Evolutionary conservation across 2,888 invertebrate genomes (phyloP), one percentile per base, ranked within the genome.

Genomic region (Eupithecia subfuscata): DNA sequence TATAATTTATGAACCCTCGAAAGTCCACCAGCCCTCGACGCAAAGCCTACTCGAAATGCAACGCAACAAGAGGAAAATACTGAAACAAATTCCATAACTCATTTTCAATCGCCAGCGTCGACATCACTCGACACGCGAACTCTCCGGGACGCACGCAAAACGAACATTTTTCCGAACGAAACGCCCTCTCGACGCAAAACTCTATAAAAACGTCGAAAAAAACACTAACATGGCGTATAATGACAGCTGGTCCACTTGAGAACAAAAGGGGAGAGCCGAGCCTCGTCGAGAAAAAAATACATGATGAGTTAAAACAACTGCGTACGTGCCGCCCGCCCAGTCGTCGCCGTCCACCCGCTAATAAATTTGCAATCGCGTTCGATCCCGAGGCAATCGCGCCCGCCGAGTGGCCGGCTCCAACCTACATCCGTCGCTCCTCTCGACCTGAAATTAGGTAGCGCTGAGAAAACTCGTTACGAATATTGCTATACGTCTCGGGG

Each of bases 211-310:
- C 92, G 90, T 91, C 93, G 90, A 95, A 94, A 94, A 93, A 94
- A 93, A 95, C 94, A 92, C 94, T 94, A 94, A 94, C 95, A 95
- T 95, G 92, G 95, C 95, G 95, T 93, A 95, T 95, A 95, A 95
- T 95, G 95, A 95, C 95, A 95, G 95, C 95, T 95, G 95, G 95
- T 94, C 95, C 95, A 95, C 95, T 95, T 95, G 95, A 95, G 94
- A 95, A 95, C 95, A 95, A 95, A 94, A 92, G 95, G 92, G 94
- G 95, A 92, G 92, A 93, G 93, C 90, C 84, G 91, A 91, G 93
- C 86, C 92, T 91, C 93, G 93, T 89, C 89, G 94, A 93, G 94
- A 91, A 94, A 95, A 93, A 94, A 95, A 94, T 93, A 94, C 89
- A 91, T 89, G 88, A 91, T 91, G 92, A 94, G 93, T 90, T 90